A percentile compares a stretch with the other conserved stretches of the same genome.
Evolutionary conservation across 1,140 invertebrate genomes (phyloP).

Genomic region (Philopotamus ludificatus): DNA sequence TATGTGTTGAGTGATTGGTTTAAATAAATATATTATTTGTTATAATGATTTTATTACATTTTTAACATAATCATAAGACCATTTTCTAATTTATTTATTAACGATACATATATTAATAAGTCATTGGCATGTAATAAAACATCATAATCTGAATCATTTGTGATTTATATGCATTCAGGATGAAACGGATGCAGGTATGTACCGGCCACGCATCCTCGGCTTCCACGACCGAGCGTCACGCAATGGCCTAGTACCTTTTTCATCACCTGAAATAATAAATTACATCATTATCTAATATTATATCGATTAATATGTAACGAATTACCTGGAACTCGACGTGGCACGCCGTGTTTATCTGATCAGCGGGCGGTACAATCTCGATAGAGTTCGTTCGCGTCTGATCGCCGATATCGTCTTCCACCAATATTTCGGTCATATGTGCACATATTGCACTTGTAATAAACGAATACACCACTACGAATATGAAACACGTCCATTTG

Average conservation of each 20-base stretch:
- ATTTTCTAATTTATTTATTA: not conserved
- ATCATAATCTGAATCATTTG: too few relatives aligned
- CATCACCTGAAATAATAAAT: constrained; percentile 42
- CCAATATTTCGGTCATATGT: constrained; percentile 40
- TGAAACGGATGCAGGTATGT: constrained; percentile 50
- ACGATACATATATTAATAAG: not conserved
- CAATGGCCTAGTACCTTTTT: constrained; percentile 48
- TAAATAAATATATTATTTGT: too few relatives aligned
- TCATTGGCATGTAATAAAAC: not conserved
- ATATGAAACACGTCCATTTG: not conserved
- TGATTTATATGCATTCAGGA: constrained; percentile 49
- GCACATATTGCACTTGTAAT: not conserved
- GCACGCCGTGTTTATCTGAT: constrained; percentile 33
- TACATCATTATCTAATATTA: constrained; percentile 18
- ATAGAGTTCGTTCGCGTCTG: constrained; percentile 30
- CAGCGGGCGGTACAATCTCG: constrained; percentile 30
- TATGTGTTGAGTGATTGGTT: too few relatives aligned
- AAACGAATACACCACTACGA: not conserved
- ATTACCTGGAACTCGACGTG: constrained; percentile 44
- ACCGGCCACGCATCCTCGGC: constrained; percentile 48
- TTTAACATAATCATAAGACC: not conserved
- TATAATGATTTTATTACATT: not conserved
- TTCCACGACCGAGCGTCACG: constrained; percentile 45
- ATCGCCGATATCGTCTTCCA: constrained; percentile 32
- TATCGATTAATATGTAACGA: not conserved